Base-by-base conservation (phyloP, 2,888 invertebrate species). In the Colostygia pectinataria region DNA sequence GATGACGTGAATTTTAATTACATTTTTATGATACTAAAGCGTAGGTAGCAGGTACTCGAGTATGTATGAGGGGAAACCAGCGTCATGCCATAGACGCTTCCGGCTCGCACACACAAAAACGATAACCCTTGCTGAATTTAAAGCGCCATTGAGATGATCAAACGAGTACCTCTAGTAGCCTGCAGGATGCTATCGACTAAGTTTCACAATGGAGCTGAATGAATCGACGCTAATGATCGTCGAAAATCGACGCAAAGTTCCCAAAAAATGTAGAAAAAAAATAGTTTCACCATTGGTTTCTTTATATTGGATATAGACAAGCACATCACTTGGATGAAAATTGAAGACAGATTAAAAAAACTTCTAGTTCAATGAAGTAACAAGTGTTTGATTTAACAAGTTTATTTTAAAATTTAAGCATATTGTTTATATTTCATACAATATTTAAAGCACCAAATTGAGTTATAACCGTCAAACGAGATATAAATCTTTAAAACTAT, bases 1-100 rank as follows among this genome's bases (percentile, higher is more conserved):
- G 79, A 80, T 76, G 79, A 81, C 75, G 78, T 80, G 80, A 82
- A 83, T 86, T 87, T 87, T 88, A 86, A 88, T 86, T 86, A 83
- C 81, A 84, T 86, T 85, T 86, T 86, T 86, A 83, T 80, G 81
- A 83, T 83, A 83, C 78, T 76, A 77, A 77, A 83, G 78, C 79
- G 72, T 61, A 68, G 72, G 63, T 68, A 71, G 72, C 61, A 68
- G 71, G 63, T 69, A 71, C 73, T 82, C 71, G 73, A 83, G 82
- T 82, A 83, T 80, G 80, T 84, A 83, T 76, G 81, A 78, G 81
- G 77, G 71, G 66, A 70, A 68, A 69, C 72, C 73, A 70, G 56
- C 61, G 68, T 73, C 71, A 79, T 53, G 53, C 48, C 44, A 48
- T 24, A 65, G 71, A 65, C 70, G 79, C 76, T 83, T 82, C 83